phyloP scores from a whole-genome alignment of 2,113 vertebrate species.

The Myodes glareolus region DNA sequence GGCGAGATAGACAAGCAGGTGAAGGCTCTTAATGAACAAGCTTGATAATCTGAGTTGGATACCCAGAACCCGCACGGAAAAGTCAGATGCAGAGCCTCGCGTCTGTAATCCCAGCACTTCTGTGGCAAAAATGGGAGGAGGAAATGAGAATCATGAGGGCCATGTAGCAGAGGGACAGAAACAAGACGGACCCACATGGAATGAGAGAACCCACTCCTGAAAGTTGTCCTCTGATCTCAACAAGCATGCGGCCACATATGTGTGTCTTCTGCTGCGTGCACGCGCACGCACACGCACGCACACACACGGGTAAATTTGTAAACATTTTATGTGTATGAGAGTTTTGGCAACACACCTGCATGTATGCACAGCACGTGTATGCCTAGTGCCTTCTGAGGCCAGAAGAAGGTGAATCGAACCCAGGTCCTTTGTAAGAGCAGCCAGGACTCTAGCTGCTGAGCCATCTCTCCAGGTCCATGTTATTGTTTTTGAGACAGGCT shows the following conservation, averaged over 20 bases:
- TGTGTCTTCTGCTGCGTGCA: background rate
- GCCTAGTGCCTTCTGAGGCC: background rate
- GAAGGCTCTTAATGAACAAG: background rate
- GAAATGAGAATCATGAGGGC: background rate
- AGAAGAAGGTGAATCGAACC: background rate
- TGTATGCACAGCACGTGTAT: background rate
- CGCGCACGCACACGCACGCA: background rate
- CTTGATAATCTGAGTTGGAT: background rate
- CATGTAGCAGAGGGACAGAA: background rate
- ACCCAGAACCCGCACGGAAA: background rate
- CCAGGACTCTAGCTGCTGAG: background rate
- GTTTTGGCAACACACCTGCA: no score
- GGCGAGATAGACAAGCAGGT: background rate
- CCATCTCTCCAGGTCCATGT: background rate
- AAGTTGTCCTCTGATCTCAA: background rate
- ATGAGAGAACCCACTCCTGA: background rate
- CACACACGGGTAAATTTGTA: background rate
- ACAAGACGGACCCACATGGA: background rate
- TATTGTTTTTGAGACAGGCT: background rate
- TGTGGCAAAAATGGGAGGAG: background rate
- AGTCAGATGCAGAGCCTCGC: background rate
- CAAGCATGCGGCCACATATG: background rate
- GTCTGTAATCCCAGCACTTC: background rate
- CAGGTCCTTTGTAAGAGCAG: background rate
- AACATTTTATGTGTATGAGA: background rate